These are phyloP conservation scores for Daphoenositta chrysoptera DNA, from an alignment of 2,113 vertebrate genomes.

Conservation along the genomic window DNA sequence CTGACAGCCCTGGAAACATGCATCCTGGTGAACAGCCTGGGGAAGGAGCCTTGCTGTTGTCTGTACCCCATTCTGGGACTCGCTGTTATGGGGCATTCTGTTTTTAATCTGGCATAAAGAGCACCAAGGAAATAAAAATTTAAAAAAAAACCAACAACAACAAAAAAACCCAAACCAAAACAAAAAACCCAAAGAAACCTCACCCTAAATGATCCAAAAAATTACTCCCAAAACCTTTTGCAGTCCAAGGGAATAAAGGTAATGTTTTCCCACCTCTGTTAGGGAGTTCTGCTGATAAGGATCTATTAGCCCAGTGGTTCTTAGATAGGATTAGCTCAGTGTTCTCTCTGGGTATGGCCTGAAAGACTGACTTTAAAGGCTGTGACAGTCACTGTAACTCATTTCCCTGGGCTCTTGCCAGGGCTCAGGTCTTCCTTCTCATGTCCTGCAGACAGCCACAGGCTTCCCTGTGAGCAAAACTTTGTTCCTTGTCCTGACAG, in stretches of 20 bases:
- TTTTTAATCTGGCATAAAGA: constrained; percentile 4
- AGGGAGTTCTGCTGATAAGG: background rate
- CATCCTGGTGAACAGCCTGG: background rate
- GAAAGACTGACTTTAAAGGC: background rate
- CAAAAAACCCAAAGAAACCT: background rate
- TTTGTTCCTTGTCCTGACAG: background rate
- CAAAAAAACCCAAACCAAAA: background rate
- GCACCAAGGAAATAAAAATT: constrained; percentile 45
- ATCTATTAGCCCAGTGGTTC: background rate
- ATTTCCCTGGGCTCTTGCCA: background rate
- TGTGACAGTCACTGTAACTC: background rate
- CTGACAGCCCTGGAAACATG: background rate
- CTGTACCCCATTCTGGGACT: constrained; percentile 23
- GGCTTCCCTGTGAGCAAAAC: background rate
- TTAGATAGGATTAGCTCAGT: background rate
- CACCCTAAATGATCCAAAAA: fast-evolving
- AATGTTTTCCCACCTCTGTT: background rate
- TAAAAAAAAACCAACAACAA: background rate
- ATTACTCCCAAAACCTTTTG: background rate
- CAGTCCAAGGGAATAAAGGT: background rate
- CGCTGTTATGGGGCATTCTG: background rate
- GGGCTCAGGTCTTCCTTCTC: background rate
- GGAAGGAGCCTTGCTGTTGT: background rate
- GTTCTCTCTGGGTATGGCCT: background rate
- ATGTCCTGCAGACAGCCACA: background rate